Evolutionary conservation across 2,113 vertebrate species (phyloP), one percentile per base, ranked within the genome.

Genomic region (Neodontobutis hainanensis): DNA sequence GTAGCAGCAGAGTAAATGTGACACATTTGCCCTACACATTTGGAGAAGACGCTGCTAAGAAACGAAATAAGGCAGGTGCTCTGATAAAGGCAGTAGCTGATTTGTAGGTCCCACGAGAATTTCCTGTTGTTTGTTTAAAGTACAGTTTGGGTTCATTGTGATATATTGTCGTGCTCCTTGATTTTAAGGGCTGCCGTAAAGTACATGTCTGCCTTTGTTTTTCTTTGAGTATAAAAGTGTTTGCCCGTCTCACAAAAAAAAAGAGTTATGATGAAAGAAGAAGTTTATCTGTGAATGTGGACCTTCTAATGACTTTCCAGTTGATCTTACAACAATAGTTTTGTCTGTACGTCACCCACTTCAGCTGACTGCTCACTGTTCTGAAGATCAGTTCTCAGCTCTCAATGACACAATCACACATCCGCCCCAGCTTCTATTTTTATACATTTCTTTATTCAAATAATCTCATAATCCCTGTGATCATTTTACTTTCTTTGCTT

Each of bases 11-110:
- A 63, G 47, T 14, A 36, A 65, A 67, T 42, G 63, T 65, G 77
- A 84, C 77, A 81, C 32, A 12, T 75, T 73, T 74, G 68, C 68
- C 60, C 63, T 42, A 43, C 59, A 57, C 64, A 61, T 80, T 76
- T 52, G 27, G 66, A 47, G 44, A 55, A 69, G 27, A 52, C 64
- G 69, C 58, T 59, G 68, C 75, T 81, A 68, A 85, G 60, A 60
- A 73, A 56, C 60, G 55, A 66, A 53, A 47, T 40, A 51, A 75
- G 58, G 75, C 61, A 68, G 68, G 15, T 44, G 16, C 63, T 58
- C 56, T 62, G 59, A 65, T 16, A 42, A 62, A 75, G 76, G 73
- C 56, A 48, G 70, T 44, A 35, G 71, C 59, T 44, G 36, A 45
- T 67, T 49, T 72, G 53, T 32, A 58, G 49, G 16, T 75, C 70